Percentiles rank a stretch among this genome's conserved stretches.
Evolutionary conservation across 2,113 vertebrate species (phyloP).

Genomic region (Petrocephalus microphthalmus): DNA sequence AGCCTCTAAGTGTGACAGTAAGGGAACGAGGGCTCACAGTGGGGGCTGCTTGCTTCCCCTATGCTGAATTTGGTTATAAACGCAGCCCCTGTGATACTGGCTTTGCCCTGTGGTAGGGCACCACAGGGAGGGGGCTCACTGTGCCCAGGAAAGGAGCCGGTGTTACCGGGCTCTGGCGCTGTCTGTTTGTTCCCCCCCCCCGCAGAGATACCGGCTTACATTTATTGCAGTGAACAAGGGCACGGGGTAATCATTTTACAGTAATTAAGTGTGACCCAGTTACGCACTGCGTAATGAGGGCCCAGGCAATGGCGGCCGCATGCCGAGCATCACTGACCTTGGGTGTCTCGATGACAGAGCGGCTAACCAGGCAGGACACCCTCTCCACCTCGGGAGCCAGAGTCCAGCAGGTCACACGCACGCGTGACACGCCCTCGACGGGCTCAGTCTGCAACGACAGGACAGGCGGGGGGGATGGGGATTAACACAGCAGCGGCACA

Average conservation of each 20-base stretch:
- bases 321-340: slow-evolving; percentile 49
- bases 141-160: too few relatives aligned
- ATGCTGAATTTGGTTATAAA: neutral
- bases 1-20: neutral
- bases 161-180: neutral
- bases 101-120: too few relatives aligned
- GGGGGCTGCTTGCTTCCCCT: neutral
- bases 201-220: neutral
- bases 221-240: neutral
- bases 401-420: slow-evolving; percentile 62
- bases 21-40: neutral
- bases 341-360: slow-evolving; percentile 54
- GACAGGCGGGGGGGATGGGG: neutral
- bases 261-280: slow-evolving; percentile 6
- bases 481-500: neutral
- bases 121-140: too few relatives aligned
- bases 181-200: neutral
- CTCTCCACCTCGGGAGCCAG: slow-evolving; percentile 62
- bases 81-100: neutral
- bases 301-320: neutral
- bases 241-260: neutral
- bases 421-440: slow-evolving; percentile 51
- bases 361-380: slow-evolving; percentile 58
- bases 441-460: slow-evolving; percentile 29
- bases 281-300: neutral